Evolutionary conservation across 2,888 invertebrate species (phyloP), one percentile per base, ranked within the genome.

Genomic region (Orchesellides sinensis): DNA sequence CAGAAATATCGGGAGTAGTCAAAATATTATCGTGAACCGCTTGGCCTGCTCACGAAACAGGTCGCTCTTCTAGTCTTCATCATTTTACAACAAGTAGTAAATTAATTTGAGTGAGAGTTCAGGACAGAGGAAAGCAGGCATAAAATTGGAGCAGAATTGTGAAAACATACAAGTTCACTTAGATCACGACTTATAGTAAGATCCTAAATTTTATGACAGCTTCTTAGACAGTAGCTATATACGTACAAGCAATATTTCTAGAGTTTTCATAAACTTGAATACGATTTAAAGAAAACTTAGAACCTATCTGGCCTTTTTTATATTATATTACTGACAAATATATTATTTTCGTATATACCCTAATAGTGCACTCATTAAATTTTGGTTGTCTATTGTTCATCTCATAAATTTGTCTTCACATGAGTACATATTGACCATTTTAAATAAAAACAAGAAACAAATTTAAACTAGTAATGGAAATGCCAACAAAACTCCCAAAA

Each of bases 1-100:
- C 66, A 45, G 25, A 25, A 56, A 40, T 49, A 70, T 32, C 78
- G 27, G 70, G 45, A 61, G 40, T 25, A 52, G 79, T 80, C 79
- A 80, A 65, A 80, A 80, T 80, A 72, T 72, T 80, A 72, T 80
- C 72, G 59, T 80, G 69, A 78, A 63, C 78, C 69, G 63, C 68
- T 59, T 59, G 49, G 27, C 59, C 35, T 47, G 47, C 17, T 32
- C 69, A 32, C n/a, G n/a, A n/a, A n/a, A 52, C 45, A 56, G 35
- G 66, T 27, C 54, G 27, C 29, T 4, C 27, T 19, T 69, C 77
- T 77, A 69, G 25, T 69, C 45, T 52, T 63, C 40, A 23, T 70
- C 63, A 54, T 40, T 70, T n/a, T 70, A 69, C 61, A 61, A 61
- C 68, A 69, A 59, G 54, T 25, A 69, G 69, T 74, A 74, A 74